Evolutionary conservation across 2,888 invertebrate genomes (phyloP), one percentile per base, ranked within the genome.

Genomic region (Serripes groenlandicus): DNA sequence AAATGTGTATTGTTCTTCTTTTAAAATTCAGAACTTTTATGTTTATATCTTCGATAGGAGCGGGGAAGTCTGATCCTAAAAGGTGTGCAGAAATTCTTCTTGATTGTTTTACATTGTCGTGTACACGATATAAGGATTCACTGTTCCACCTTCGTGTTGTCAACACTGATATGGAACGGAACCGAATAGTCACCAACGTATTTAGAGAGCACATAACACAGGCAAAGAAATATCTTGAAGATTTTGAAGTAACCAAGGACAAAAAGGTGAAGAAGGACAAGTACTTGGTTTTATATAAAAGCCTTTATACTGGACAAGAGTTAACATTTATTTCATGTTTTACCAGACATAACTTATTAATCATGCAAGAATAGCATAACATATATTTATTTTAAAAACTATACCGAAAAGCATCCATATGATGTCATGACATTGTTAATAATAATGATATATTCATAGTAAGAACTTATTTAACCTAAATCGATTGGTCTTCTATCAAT

Each of bases 11-110:
- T n/a, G n/a, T n/a, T n/a, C n/a, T n/a, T n/a, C n/a, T n/a, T n/a
- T n/a, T n/a, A n/a, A n/a, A n/a, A n/a, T n/a, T n/a, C n/a, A n/a
- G n/a, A n/a, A 42, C 42, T 42, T 7, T 42, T 11, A 11, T 42
- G 42, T 11, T 21, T 5, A 49, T 49, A 21, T 21, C 49, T 49
- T 56, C 23, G 9, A 9, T 28, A 66, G 66, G 66, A 9, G 66
- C 66, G 15, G 66, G 66, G 15, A 26, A n/a, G 26, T 66, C 66
- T 11, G 66, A 66, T 30, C 66, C 66, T 18, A 66, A 23, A 42
- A 37, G 28, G 26, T 42, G 66, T 42, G 66, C 66, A 4, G 23
- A 42, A 28, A 23, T 66, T 18, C 49, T 66, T 37, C 11, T 42
- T 4, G 66, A 66, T 23, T 21, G 66, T 35, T 37, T 66, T 5